Conservation (phyloP, 2,797 vertebrate genomes). For the Lemur catta region DNA sequence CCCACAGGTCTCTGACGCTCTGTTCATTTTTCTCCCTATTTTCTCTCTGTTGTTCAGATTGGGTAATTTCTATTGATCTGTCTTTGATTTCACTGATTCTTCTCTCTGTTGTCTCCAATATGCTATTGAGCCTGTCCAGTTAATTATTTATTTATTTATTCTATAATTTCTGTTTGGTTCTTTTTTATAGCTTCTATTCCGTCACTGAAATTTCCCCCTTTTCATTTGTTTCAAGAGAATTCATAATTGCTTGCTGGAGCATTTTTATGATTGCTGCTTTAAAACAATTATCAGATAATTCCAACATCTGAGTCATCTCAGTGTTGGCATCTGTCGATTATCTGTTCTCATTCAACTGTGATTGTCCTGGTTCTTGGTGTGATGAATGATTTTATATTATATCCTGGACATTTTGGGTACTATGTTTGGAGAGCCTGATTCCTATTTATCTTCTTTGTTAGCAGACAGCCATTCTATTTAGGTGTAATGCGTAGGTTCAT, state of each 20-base stretch:
- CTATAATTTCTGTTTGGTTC: background rate
- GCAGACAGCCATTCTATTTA: background rate
- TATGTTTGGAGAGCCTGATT: background rate
- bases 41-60: background rate
- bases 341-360: background rate
- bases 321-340: background rate
- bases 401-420: background rate
- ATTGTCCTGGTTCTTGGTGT: background rate
- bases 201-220: background rate
- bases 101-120: background rate
- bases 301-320: background rate
- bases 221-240: conserved; percentile 14
- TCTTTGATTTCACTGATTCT: background rate
- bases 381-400: background rate
- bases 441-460: background rate
- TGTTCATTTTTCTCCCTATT: background rate
- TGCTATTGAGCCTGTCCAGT: background rate
- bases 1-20: background rate
- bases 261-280: background rate
- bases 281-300: conserved; percentile 2
- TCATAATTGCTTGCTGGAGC: background rate
- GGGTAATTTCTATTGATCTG: background rate
- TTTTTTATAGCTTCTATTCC: background rate
- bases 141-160: background rate
- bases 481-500: background rate